phyloP scores from a whole-genome alignment of 2,113 vertebrate genomes.

The Gallinago jamesoni region DNA sequence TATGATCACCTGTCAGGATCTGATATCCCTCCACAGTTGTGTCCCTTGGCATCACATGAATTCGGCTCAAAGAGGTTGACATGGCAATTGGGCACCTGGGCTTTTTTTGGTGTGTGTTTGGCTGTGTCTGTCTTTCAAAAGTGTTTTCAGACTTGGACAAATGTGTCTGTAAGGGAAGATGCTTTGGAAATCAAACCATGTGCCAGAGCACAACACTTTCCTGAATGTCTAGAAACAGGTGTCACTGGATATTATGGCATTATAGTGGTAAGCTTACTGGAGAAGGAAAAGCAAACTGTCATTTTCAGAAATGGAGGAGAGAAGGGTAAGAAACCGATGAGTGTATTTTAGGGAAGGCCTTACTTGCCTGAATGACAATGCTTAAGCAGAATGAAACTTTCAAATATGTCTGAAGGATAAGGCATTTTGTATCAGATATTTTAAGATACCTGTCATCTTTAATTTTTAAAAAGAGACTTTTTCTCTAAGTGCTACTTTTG shows the following conservation, averaged over 20 bases:
- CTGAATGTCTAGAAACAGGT: neutral
- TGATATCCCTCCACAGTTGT: neutral
- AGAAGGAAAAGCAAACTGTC: neutral
- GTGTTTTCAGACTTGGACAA: neutral
- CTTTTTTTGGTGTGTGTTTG: neutral
- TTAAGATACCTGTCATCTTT: neutral
- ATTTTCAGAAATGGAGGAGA: neutral
- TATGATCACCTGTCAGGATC: neutral
- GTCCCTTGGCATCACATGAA: neutral
- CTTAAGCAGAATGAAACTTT: neutral
- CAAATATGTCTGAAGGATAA: neutral
- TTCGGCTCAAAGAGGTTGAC: neutral
- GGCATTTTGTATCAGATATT: neutral
- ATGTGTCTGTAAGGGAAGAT: neutral
- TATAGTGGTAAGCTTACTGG: neutral
- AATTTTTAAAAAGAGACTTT: neutral
- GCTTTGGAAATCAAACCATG: neutral
- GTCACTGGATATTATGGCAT: neutral
- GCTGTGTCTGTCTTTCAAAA: neutral
- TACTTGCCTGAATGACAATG: neutral
- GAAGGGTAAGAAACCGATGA: neutral
- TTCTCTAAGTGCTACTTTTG: neutral
- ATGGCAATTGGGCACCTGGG: neutral
- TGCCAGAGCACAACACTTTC: neutral
- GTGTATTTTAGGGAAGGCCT: neutral